A percentile compares a stretch with the other conserved stretches of the same genome.
Evolutionary conservation across 2,888 invertebrate species (phyloP).

Genomic region (Acanthacorydalis orientalis): DNA sequence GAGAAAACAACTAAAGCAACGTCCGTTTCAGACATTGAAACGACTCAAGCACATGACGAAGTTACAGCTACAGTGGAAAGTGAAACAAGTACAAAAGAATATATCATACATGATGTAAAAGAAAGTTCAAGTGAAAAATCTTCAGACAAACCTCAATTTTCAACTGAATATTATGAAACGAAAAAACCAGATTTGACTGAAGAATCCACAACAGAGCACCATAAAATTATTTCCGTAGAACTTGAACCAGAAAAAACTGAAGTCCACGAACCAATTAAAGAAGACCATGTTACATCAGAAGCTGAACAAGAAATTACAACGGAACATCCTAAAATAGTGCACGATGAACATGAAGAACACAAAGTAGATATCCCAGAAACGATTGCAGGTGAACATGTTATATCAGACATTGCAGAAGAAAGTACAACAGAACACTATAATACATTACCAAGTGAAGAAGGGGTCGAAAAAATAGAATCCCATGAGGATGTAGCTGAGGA

Average conservation of each 20-base stretch:
- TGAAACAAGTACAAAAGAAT: conserved; percentile 5
- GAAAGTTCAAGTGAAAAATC: conserved; percentile 7
- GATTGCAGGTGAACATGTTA: conserved; percentile 2
- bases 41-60: neutral
- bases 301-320: conserved; percentile 1
- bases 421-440: conserved; percentile 2
- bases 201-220: conserved; percentile 1
- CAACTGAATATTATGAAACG: conserved; percentile 4
- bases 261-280: conserved; percentile 8
- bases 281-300: conserved; percentile 8
- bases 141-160: conserved; percentile 7
- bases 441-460: conserved; percentile 2
- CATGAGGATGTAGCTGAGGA: conserved; percentile 8
- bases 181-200: neutral
- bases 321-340: conserved; percentile 1
- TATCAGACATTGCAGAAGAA: conserved; percentile 3
- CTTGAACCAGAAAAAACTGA: conserved; percentile 5
- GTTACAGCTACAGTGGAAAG: conserved; percentile 12
- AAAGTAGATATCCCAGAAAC: conserved; percentile 15
- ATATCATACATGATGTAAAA: conserved; percentile 5
- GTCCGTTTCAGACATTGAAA: neutral
- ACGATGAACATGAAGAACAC: conserved; percentile 12
- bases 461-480: conserved; percentile 9
- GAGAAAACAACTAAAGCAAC: neutral
- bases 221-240: conserved; percentile 4